A percentile compares a stretch with the other conserved stretches of the same genome.
Evolutionary conservation across 2,888 invertebrate species (phyloP).

Genomic region (Nomada flava): DNA sequence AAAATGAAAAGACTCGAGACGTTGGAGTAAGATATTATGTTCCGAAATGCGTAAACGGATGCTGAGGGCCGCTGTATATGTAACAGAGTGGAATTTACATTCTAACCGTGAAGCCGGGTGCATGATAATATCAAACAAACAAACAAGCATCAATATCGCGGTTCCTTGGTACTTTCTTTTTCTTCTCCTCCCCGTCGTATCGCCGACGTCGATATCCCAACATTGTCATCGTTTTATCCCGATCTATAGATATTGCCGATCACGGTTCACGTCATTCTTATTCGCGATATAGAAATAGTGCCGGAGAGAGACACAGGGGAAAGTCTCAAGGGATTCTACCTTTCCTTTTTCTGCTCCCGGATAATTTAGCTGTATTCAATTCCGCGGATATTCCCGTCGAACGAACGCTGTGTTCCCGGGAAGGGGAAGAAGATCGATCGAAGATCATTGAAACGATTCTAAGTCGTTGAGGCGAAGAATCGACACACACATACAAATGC

Average conservation of each 20-base stretch:
- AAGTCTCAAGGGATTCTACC: not conserved
- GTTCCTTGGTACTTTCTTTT: not conserved
- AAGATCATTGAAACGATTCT: constrained; percentile 28
- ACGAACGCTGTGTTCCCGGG: constrained; percentile 8
- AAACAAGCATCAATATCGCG: constrained; percentile 27
- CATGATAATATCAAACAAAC: constrained; percentile 31
- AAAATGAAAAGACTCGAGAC: constrained; percentile 44
- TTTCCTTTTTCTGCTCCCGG: not conserved
- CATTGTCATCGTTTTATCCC: not conserved
- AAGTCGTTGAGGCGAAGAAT: not conserved
- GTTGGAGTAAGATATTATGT: constrained; percentile 18
- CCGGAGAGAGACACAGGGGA: not conserved
- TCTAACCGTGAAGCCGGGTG: constrained; percentile 12
- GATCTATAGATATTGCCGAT: constrained; percentile 14
- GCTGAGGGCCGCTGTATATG: constrained; percentile 1
- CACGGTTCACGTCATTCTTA: not conserved
- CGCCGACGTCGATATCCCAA: not conserved
- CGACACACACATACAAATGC: not conserved
- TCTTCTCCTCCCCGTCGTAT: not conserved
- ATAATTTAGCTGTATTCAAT: not conserved
- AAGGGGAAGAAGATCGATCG: not conserved
- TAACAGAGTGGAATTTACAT: constrained; percentile 46
- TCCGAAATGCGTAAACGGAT: constrained; percentile 29
- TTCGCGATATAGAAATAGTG: constrained; percentile 7
- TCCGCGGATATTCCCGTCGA: constrained; percentile 22